Conservation (phyloP, 2,888 invertebrate genomes). For the Ceratothoa steindachneri region DNA sequence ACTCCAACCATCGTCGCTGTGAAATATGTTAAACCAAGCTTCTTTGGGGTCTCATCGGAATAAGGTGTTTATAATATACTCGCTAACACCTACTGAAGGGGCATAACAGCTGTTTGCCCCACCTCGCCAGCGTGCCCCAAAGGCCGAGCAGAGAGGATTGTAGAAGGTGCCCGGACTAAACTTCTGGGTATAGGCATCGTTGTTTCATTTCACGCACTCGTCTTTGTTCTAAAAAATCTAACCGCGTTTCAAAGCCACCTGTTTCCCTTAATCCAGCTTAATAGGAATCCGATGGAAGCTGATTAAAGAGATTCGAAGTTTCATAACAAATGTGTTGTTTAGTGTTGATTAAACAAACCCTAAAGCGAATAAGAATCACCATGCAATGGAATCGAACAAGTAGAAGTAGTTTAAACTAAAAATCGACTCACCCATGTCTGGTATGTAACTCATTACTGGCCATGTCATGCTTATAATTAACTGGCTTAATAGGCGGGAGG, state of each 20-base stretch:
- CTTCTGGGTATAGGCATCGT: neutral
- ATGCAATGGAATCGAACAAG: neutral
- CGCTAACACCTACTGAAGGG: neutral
- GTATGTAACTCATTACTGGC: conserved; percentile 20
- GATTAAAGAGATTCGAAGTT: neutral
- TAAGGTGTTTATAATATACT: neutral
- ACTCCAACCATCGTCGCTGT: no score
- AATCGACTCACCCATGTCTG: conserved; percentile 4
- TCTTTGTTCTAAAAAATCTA: neutral
- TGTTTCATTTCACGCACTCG: neutral
- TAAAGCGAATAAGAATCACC: neutral
- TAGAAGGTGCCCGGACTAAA: neutral
- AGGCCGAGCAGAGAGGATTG: neutral
- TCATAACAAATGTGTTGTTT: neutral
- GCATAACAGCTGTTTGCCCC: neutral
- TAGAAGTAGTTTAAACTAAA: neutral
- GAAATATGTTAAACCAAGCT: neutral
- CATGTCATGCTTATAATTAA: conserved; percentile 24
- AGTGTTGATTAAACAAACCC: neutral
- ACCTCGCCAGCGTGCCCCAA: neutral
- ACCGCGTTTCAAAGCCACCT: neutral
- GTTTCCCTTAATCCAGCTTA: neutral
- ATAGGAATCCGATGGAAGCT: neutral
- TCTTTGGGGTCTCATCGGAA: neutral
- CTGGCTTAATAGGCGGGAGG: neutral